Percentiles rank a stretch among this genome's conserved stretches.
These are phyloP conservation scores for Byasa hedistus DNA, from an alignment of 2,888 invertebrate genomes.

Conservation along the genomic window DNA sequence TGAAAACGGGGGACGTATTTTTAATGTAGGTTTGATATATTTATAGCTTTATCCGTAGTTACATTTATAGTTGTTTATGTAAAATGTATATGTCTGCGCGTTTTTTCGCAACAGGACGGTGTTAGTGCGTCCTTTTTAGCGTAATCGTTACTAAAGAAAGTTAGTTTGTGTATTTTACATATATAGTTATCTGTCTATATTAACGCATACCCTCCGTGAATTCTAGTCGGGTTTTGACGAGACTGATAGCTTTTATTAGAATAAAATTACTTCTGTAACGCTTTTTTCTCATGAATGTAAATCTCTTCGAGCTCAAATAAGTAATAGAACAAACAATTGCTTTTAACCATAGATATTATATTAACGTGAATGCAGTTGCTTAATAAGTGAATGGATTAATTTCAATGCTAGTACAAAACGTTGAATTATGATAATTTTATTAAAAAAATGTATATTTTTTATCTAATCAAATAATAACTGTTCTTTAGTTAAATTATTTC, in stretches of 20 bases:
- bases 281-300: slow-evolving; percentile 15
- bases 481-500: not conserved
- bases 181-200: not conserved
- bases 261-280: slow-evolving; percentile 15
- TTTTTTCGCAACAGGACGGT: slow-evolving; percentile 43
- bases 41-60: slow-evolving; percentile 22
- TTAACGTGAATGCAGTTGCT: not conserved
- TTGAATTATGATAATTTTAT: not conserved
- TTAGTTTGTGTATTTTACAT: not conserved
- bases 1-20: slow-evolving; percentile 29
- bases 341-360: not conserved
- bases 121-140: slow-evolving; percentile 37
- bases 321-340: slow-evolving; percentile 1
- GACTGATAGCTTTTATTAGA: slow-evolving; percentile 31
- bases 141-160: slow-evolving; percentile 8
- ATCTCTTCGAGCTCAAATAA: slow-evolving; percentile 6
- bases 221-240: slow-evolving; percentile 20
- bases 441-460: not conserved
- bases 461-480: not conserved
- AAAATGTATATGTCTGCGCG: slow-evolving; percentile 2
- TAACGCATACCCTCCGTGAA: slow-evolving; percentile 36
- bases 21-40: slow-evolving; percentile 19
- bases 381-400: not conserved
- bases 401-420: not conserved
- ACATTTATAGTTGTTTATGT: slow-evolving; percentile 14